Base-by-base conservation (phyloP, 2,113 vertebrate species). In the Microtus pennsylvanicus region DNA sequence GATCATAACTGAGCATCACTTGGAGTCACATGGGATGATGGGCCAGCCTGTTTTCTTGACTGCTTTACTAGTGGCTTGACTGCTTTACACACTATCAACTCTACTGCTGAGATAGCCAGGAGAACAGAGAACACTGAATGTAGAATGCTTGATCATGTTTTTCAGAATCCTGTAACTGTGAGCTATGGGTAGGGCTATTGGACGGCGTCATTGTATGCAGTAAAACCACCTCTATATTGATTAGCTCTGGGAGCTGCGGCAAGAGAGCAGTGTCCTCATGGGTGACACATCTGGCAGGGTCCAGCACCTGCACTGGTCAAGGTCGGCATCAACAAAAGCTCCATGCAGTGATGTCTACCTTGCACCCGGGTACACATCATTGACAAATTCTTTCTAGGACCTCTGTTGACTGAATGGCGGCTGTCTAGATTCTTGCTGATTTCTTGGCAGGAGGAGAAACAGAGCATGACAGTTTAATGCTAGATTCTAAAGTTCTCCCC, bases 281-380 rank as follows among this genome's bases (percentile, higher is more conserved):
- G 45, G 38, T 26, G 17, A 1, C 5, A 2, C 22, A 47, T 58
- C 58, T 35, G 2, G 21, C 9, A 4, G 26, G 70, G n/a, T 6
- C 9, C 24, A 5, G 13, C 22, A 14, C 16, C 0, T 26, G 5
- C 33, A 3, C 11, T 3, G 3, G 0, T 77, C n/a, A 11, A 10
- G 24, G 65, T 7, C 3, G 6, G 21, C 30, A 47, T 33, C 4
- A 61, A 17, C 13, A 33, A 5, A 42, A 7, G 42, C 35, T 8
- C 1, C 26, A n/a, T 30, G 21, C 24, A 7, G 52, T 72, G 42
- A 19, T 33, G 26, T 30, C n/a, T 10, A 17, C 26, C 28, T 21
- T 45, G 2, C 85, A 10, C 47, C 50, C 7, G 2, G 3, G 10
- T 76, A 2, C 13, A 24, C 47, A 38, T n/a, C 69, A 58, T 0